Conservation (phyloP, 2,113 vertebrate species). For the Chaenogobius annularis region DNA sequence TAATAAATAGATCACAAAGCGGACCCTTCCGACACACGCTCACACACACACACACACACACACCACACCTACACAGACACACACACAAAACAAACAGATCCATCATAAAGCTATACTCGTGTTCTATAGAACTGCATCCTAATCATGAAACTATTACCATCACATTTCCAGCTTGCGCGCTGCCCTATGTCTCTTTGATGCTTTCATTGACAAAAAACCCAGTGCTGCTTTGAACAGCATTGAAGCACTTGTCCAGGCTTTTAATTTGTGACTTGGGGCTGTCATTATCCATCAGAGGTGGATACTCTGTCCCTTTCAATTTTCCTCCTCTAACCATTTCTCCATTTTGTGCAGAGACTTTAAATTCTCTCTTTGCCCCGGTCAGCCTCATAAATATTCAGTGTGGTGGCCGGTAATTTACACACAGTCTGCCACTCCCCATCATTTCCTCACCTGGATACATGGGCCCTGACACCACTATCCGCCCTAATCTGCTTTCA, state of each 20-base stretch:
- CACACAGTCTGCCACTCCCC: slow-evolving; percentile 52
- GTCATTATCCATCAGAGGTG: slow-evolving; percentile 70
- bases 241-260: slow-evolving; percentile 54
- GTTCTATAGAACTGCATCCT: background rate
- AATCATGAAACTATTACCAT: slow-evolving; percentile 12
- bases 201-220: slow-evolving; percentile 40
- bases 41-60: too few species aligned
- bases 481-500: slow-evolving; percentile 54
- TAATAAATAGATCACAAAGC: background rate
- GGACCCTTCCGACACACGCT: background rate
- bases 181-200: background rate
- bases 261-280: slow-evolving; percentile 61
- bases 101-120: background rate
- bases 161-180: slow-evolving; percentile 9
- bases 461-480: slow-evolving; percentile 61
- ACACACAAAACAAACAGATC: background rate
- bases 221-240: slow-evolving; percentile 46
- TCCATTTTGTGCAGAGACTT: slow-evolving; percentile 41
- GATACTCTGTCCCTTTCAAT: slow-evolving; percentile 64
- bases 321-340: slow-evolving; percentile 56
- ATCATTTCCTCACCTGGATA: slow-evolving; percentile 62
- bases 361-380: slow-evolving; percentile 41
- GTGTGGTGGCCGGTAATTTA: slow-evolving; percentile 38
- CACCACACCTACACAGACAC: too few species aligned
- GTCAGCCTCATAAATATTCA: slow-evolving; percentile 76